Base-by-base conservation (phyloP, 2,113 vertebrate species). In the Pangasianodon gigas region DNA sequence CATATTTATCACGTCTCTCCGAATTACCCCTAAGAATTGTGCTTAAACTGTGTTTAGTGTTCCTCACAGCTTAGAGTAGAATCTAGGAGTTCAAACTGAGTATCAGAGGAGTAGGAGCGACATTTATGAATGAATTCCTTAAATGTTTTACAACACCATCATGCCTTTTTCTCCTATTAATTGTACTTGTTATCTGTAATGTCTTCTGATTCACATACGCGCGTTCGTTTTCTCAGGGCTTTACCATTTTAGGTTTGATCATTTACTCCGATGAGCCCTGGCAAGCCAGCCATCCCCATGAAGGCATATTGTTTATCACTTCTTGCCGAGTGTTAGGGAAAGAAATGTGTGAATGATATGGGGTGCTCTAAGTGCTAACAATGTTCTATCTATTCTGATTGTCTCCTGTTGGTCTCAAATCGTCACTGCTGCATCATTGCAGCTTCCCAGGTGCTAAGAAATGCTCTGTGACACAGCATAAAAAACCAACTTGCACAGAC, bases 271-370 rank as follows among this genome's bases (percentile, higher is more conserved):
- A 41, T 58, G 21, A 58, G 81, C 32, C 81, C 52, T 21, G 32
- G 81, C 81, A 83, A 41, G 51, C 80, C 51, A 56, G 52, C 52
- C n/a, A 41, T 83, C 81, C 37, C 52, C 32, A 83, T 9, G 3
- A 37, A 37, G 52, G 81, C 81, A 41, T 58, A 83, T 83, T 83
- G 81, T 83, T 83, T 58, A 83, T 83, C 52, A 37, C 52, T 83
- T 83, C 19, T 18, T 58, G 52, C 52, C 11, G 52, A 56, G 81
- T 58, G 81, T 16, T 58, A 83, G n/a, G 10, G 81, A 58, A 58
- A 84, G 24, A 41, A 58, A 84, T 41, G 52, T 84, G 81, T 1
- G 21, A 58, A 13, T 84, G 81, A 58, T 80, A 80, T 51, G 13
- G 46, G 46, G 26, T 52, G 46, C 46, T 80, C 11, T 44, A 26